Evolutionary conservation across 1,140 invertebrate species (phyloP).

Genomic region (Eulimnadia texana): DNA sequence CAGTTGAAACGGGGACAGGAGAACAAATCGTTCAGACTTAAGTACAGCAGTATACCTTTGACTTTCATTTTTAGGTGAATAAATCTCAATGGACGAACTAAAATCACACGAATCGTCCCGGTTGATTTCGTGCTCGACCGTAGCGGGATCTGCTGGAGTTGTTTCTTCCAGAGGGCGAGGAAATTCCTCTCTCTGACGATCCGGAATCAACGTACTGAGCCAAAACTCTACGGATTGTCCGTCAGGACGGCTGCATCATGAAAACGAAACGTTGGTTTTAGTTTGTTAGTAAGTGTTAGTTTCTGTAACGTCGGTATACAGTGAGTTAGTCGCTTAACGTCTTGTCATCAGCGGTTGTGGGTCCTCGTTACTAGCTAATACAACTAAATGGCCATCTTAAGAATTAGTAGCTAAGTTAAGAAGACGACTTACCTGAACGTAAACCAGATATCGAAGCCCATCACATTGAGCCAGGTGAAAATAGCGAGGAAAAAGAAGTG

Average conservation of each 20-base stretch:
- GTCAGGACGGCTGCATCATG: not conserved
- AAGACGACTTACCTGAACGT: slow-evolving; percentile 20
- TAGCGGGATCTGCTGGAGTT: no score
- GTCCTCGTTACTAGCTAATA: not conserved
- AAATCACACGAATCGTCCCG: not conserved
- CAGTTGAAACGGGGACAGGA: not conserved
- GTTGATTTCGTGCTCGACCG: no score
- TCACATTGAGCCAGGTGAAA: slow-evolving; percentile 20
- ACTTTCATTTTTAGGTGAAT: not conserved
- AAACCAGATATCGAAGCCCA: slow-evolving; percentile 23
- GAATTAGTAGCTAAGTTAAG: not conserved
- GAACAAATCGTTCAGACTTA: not conserved
- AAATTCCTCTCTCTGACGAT: not conserved
- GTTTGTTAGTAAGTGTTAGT: not conserved
- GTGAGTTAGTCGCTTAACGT: not conserved
- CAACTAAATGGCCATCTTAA: not conserved
- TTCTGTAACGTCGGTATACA: not conserved
- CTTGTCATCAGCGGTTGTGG: not conserved
- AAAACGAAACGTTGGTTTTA: not conserved
- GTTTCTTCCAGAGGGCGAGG: not conserved
- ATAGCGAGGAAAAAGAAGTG: slow-evolving; percentile 21
- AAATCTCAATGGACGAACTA: not conserved
- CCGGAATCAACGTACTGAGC: not conserved
- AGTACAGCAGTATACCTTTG: not conserved
- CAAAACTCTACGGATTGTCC: not conserved